phyloP scores from a whole-genome alignment of 2,797 vertebrate genomes.

The Harpagifer antarcticus region DNA sequence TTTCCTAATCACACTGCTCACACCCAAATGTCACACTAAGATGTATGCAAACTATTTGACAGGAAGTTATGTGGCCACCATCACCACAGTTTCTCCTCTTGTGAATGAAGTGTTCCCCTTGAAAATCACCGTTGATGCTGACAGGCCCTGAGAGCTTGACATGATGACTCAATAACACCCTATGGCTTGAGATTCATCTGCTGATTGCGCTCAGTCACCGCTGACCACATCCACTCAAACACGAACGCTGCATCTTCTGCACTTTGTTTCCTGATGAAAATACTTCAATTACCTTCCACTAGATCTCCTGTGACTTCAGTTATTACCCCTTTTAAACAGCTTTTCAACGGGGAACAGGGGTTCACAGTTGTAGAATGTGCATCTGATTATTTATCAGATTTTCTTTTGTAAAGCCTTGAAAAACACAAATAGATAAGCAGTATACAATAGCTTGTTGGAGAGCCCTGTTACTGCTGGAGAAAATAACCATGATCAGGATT shows the following conservation, averaged over 20 bases:
- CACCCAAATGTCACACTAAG: background rate
- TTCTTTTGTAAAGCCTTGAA: background rate
- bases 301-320: background rate
- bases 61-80: background rate
- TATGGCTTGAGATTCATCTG: slow-evolving; percentile 12
- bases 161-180: slow-evolving; percentile 27
- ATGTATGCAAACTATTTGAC: background rate
- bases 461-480: background rate
- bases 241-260: background rate
- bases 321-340: background rate
- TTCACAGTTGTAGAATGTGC: background rate
- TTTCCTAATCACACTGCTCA: slow-evolving; percentile 5
- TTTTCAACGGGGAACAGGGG: background rate
- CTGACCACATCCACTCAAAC: slow-evolving; percentile 17
- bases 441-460: background rate
- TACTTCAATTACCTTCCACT: background rate
- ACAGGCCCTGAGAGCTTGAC: slow-evolving; percentile 7
- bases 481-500: no score
- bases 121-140: slow-evolving; percentile 14
- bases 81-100: slow-evolving; percentile 5
- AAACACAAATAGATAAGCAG: background rate
- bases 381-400: background rate
- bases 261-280: background rate
- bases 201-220: slow-evolving; percentile 5
- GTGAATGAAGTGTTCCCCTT: slow-evolving; percentile 12